Base-by-base conservation (phyloP, 2,888 invertebrate species). In the Sphinx pinastri region DNA sequence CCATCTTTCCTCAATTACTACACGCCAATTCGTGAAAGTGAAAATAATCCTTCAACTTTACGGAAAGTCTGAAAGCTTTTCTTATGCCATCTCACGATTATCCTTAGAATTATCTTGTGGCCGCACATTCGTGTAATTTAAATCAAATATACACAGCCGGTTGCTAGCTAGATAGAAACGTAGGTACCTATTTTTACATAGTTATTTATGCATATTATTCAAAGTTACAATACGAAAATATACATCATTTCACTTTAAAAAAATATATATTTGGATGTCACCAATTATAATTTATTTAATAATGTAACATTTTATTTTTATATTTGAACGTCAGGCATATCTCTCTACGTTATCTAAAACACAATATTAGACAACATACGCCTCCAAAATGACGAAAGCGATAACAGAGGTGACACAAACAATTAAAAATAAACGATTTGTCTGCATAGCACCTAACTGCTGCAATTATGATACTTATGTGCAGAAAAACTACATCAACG, bases 351-450 rank as follows among this genome's bases (percentile, higher is more conserved):
- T 63, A 63, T 63, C 49, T n/a, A 12, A 47, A 19, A 16, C 19
- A n/a, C 55, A 55, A 55, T 55, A 55, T 55, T 55, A 55, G 54
- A 19, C 38, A 60, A 47, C 60, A 60, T 19, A 60, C 60, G 60
- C 60, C 60, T 60, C 60, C 38, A 45, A 60, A 25, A 49, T 63
- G 45, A 63, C 49, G 63, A 58, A 6, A 13, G 47, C 2, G 49
- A 68, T 47, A 68, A 52, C 38, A 16, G 57, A 47, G 68, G 45
- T 68, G 57, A 68, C 14, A 68, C 45, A 13, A 54, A 52, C 6
- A 45, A 47, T 45, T 68, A 47, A 47, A 55, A 68, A 68, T 68
- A 68, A 47, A 57, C 11, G 16, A 47, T 16, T 68, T 68, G 57
- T 55, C 47, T 68, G 14, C 19, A 16, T 16, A 47, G 45, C 25